These are phyloP conservation scores for Lacerta agilis DNA, from an alignment of 2,797 vertebrate genomes.

Conservation along the genomic window DNA sequence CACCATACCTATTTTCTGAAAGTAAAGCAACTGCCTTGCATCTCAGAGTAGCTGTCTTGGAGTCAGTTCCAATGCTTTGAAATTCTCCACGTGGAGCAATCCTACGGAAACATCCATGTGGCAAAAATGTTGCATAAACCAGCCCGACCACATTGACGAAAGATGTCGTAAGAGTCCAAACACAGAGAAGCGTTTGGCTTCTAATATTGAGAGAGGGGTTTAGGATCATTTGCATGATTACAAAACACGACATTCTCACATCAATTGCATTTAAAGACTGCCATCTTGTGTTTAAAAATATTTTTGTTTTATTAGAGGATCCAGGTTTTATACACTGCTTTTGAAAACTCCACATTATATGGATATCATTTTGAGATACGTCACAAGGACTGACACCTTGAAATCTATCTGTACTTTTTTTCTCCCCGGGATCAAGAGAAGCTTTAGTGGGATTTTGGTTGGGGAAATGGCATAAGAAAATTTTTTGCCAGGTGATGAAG, in stretches of 20 bases:
- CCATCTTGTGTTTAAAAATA: slow-evolving; percentile 71
- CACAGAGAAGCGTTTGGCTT: background rate
- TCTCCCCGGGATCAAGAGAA: background rate
- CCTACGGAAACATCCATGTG: background rate
- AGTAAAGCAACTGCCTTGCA: background rate
- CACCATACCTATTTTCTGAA: background rate
- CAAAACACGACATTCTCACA: rapidly evolving
- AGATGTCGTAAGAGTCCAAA: background rate
- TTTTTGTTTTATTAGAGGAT: background rate
- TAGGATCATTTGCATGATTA: background rate
- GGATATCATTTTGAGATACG: background rate
- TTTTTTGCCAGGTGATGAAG: too few species aligned
- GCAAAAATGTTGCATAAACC: background rate
- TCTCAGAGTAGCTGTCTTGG: background rate
- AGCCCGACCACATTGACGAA: background rate
- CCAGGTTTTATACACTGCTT: background rate
- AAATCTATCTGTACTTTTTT: background rate
- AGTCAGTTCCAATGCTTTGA: background rate
- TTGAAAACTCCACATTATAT: background rate
- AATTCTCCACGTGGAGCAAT: background rate
- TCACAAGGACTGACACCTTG: background rate
- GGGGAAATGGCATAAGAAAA: too few species aligned
- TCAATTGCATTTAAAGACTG: slow-evolving; percentile 66
- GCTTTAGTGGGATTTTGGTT: background rate
- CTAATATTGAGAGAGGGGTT: slow-evolving; percentile 13